Base-by-base conservation (phyloP, 2,797 vertebrate genomes). In the Smutsia temminckii region DNA sequence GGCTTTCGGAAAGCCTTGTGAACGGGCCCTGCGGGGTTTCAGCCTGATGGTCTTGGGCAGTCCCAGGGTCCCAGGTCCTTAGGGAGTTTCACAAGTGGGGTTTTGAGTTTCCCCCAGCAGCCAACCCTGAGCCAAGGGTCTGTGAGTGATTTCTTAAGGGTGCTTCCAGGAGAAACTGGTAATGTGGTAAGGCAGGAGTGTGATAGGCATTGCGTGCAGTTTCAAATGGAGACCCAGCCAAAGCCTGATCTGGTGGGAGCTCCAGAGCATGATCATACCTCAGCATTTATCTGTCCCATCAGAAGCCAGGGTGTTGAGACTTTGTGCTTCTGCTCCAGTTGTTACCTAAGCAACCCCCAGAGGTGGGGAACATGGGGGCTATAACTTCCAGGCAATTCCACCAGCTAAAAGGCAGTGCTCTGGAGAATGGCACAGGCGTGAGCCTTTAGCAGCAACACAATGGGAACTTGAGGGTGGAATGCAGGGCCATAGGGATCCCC, bases 331-430 rank as follows among this genome's bases (percentile, higher is more conserved):
- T 80, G 32, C n/a, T 71, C 21, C 8, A 81, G 25, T 17, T 7
- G 34, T 6, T 64, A 57, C 25, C 14, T 72, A 14, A 90, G 8
- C 37, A 23, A 40, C 27, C 7, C 25, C 27, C 3, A 1, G 3
- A 9, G 6, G 2, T 29, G 18, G 20, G 23, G 20, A 11, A 10
- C 27, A 3, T 8, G 18, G 21, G 21, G 6, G 3, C 16, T 55
- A 2, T 72, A 59, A 84, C 12, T 20, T 86, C 11, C 7, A 74
- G 12, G 18, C 14, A 37, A 7, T 42, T 18, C 42, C 9, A 34
- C 23, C 32, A 68, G 34, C 42, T 68, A 53, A 79, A 79, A 92
- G 63, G 42, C 10, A 69, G 53, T 34, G 40, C 32, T 72, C 10
- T 8, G 20, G 25, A 74, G 11, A 27, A 72, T 2, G 23, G 3